Evolutionary conservation across 2,888 invertebrate species (phyloP).

Genomic region (Lissocephala sabroskyi): DNA sequence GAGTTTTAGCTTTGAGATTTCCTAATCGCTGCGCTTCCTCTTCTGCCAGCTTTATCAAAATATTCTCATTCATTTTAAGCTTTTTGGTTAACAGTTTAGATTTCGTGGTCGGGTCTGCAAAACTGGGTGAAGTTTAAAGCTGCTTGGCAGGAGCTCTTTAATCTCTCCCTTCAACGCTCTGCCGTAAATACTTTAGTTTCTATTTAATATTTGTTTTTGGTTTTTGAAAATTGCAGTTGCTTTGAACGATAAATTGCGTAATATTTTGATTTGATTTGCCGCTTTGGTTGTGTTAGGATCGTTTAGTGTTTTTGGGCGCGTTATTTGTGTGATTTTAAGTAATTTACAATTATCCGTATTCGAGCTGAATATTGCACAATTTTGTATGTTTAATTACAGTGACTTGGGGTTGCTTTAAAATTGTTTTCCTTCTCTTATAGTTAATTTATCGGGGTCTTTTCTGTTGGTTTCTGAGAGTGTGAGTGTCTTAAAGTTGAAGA

Average conservation of each 20-base stretch:
- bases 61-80: too few species aligned
- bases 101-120: constrained; percentile 37
- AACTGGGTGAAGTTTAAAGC: constrained; percentile 48
- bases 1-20: too few species aligned
- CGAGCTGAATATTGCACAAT: too few species aligned
- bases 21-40: too few species aligned
- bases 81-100: too few species aligned
- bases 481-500: constrained; percentile 8
- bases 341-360: constrained; percentile 14
- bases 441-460: too few species aligned
- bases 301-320: constrained; percentile 51
- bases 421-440: too few species aligned
- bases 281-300: constrained; percentile 16
- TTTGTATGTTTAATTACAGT: constrained; percentile 57
- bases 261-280: constrained; percentile 45
- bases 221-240: constrained; percentile 26
- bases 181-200: constrained; percentile 12
- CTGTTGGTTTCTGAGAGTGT: too few species aligned
- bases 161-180: too few species aligned
- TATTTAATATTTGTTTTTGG: constrained; percentile 12
- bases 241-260: constrained; percentile 57
- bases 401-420: too few species aligned
- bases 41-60: too few species aligned
- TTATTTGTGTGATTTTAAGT: constrained; percentile 24
- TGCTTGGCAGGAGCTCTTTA: too few species aligned